Conservation (phyloP, 2,888 invertebrate genomes). For the Alentia gelatinosa region DNA sequence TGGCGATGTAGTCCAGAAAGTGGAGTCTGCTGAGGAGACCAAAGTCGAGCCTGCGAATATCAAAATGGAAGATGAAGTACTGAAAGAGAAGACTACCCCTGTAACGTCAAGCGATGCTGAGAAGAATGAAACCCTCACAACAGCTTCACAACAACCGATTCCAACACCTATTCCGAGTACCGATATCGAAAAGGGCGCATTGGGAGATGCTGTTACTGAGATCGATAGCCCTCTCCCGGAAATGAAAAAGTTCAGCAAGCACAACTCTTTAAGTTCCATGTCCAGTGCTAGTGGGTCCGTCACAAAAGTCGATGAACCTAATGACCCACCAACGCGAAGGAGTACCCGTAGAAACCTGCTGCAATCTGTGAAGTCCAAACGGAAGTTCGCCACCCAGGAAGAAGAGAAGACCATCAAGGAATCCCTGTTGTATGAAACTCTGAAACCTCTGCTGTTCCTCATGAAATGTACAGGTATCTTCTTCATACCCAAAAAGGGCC, state of each 20-base stretch:
- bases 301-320: neutral
- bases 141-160: neutral
- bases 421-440: constrained; percentile 55
- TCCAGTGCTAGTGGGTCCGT: neutral
- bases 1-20: neutral
- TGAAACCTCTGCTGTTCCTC: constrained; percentile 57
- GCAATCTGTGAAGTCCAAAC: neutral
- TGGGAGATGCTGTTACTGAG: neutral
- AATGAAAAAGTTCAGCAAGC: neutral
- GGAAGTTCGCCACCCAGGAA: constrained; percentile 51
- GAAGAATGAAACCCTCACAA: neutral
- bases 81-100: neutral
- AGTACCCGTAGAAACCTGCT: neutral
- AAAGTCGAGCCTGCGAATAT: neutral
- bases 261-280: neutral
- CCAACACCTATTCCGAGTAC: neutral
- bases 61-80: neutral
- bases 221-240: neutral
- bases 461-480: constrained; percentile 62
- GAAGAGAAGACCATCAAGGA: constrained; percentile 59
- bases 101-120: neutral
- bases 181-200: neutral
- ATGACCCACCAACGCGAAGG: neutral
- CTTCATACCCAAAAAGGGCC: constrained; percentile 57
- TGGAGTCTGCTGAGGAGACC: neutral